Conservation (phyloP, 92 coral and sea anemone genomes). For the Nematostella vectensis region DNA sequence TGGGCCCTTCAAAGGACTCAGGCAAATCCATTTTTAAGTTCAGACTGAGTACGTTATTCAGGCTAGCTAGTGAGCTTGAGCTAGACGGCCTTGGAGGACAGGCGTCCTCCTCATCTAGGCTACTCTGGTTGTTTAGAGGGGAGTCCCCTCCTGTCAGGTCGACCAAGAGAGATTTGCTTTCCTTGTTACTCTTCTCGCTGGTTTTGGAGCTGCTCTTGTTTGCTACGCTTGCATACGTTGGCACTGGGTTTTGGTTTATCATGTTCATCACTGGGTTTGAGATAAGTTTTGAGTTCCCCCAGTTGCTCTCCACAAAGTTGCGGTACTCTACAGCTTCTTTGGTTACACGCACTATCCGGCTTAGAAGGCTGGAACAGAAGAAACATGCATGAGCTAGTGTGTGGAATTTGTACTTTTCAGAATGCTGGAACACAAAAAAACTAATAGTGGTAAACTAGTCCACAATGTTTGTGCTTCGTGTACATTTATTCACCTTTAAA, state of each 20-base stretch:
- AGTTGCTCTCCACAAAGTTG: constrained; percentile 57
- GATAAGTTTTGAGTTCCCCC: constrained; percentile 22
- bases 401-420: no score
- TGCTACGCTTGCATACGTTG: constrained; percentile 94
- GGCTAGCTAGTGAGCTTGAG: constrained; percentile 13
- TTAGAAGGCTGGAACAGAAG: constrained; percentile 44
- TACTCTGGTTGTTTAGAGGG: constrained; percentile 29
- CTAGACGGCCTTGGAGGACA: constrained; percentile 20
- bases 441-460: no score
- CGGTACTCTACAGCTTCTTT: constrained; percentile 76
- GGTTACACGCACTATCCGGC: constrained; percentile 65
- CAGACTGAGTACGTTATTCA: constrained; percentile 16
- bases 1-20: constrained; percentile 2
- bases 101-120: constrained; percentile 9
- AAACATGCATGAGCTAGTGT: neutral
- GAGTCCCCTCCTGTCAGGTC: constrained; percentile 17
- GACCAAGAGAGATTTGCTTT: neutral
- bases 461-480: no score
- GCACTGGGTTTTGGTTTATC: constrained; percentile 31
- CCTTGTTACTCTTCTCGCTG: constrained; percentile 5
- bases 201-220: constrained; percentile 34
- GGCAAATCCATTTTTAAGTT: constrained; percentile 9
- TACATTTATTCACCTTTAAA: no score
- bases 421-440: no score
- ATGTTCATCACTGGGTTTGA: constrained; percentile 14